Conservation (phyloP, 2,888 invertebrate genomes). For the Gryllus longicercus region DNA sequence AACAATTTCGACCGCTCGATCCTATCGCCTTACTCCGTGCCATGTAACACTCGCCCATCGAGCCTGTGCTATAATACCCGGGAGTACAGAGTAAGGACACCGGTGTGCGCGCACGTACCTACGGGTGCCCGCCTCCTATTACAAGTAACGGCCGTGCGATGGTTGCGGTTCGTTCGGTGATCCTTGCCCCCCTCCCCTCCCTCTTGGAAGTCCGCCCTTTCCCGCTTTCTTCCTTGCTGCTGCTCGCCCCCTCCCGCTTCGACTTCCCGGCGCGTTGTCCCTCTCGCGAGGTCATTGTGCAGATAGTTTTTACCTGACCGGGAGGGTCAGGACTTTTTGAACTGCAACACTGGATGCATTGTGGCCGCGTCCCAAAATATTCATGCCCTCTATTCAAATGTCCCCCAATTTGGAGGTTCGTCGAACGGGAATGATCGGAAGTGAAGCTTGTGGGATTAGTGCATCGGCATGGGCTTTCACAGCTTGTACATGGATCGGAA, state of each 20-base stretch:
- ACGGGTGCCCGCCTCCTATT: neutral
- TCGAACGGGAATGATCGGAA: neutral
- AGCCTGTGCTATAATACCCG: neutral
- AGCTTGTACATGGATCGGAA: too few species aligned
- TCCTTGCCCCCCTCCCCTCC: neutral
- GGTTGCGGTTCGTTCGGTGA: neutral
- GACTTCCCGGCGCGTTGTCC: neutral
- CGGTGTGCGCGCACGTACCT: neutral
- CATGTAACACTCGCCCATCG: neutral
- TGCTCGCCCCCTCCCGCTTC: neutral
- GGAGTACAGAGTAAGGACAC: neutral
- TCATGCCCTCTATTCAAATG: neutral
- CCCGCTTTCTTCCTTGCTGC: too few species aligned
- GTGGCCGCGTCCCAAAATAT: neutral
- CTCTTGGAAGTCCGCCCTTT: too few species aligned
- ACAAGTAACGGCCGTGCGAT: neutral
- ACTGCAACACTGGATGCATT: neutral
- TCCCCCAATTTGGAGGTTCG: neutral
- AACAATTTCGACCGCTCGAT: neutral
- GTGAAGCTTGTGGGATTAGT: neutral
- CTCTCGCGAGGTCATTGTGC: neutral
- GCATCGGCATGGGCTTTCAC: too few species aligned
- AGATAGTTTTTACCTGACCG: neutral
- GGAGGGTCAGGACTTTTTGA: neutral
- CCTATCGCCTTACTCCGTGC: neutral